Evolutionary conservation across 2,113 vertebrate species (phyloP), one percentile per base, ranked within the genome.

Genomic region (Loxodonta africana): DNA sequence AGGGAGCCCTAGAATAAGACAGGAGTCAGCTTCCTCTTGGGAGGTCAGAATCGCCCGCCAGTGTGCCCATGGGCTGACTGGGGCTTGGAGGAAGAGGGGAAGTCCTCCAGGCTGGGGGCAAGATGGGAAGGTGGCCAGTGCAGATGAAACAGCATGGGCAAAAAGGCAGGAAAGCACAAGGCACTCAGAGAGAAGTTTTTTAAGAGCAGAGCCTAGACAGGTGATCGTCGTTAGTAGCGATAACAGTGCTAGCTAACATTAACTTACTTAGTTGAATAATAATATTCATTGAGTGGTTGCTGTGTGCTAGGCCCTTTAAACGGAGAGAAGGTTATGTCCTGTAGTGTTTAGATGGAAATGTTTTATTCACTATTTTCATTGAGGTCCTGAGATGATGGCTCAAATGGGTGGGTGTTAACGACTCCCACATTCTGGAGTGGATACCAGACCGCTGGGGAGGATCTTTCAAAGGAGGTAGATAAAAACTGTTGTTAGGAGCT

Each of bases 361-460:
- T 67, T 15, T 78, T 2, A 23, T 44, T 67, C 46, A 26, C 62
- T 6, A 2, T 53, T 63, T 62, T 88, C 60, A n/a, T 23, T n/a
- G 17, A 91, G 90, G 74, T 63, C 60, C 37, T 0, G 5, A 80
- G 62, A 30, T 30, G 25, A 81, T 3, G 37, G 8, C 2, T 60
- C 11, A 33, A 26, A 25, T 51, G 86, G 44, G 33, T 0, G 37
- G 41, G 26, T 65, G 26, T 65, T 6, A 65, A 26, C 2, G 8
- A 78, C 25, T 33, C 77, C 71, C 21, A 0, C 46, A 0, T 20
- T 62, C 60, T 33, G 23, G 0, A 30, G 71, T 5, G 44, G 67
- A 15, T 8, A 0, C 60, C 62, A 51, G 51, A 51, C 3, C 0
- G 2, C 46, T 8, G 2, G 8, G 37, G 15, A 11, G 17, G 33